Evolutionary conservation across 2,113 vertebrate genomes (phyloP), one percentile per base, ranked within the genome.

Genomic region (Pomatorhinus ruficollis): DNA sequence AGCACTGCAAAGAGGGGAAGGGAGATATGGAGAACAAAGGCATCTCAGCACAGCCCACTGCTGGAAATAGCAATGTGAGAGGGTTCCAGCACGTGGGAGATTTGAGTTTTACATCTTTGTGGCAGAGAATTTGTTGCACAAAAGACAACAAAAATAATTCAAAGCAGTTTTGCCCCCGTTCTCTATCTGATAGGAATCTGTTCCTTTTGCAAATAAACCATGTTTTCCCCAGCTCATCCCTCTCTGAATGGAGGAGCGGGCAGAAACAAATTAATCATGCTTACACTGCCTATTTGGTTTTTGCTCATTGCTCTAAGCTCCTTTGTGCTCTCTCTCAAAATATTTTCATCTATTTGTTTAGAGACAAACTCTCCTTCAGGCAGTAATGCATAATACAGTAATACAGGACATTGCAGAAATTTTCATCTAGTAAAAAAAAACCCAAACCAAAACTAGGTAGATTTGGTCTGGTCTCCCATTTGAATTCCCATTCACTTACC

Each of bases 231-330:
- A 74, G 72, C 47, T 90, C 63, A 79, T 84, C 65, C 47, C 28
- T 64, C 79, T 70, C 70, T 85, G 69, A 90, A 89, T 52, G 47
- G 56, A 42, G 69, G 39, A 96, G 75, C 18, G 6, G 77, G 79
- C 70, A 94, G 70, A 84, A 86, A 82, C 50, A 89, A 92, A 93
- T 85, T 76, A 93, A 94, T 87, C 54, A 39, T 42, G 72, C 84
- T 93, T 81, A 50, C 8, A 1, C 45, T 87, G 85, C 40, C 49
- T 87, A 10, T 92, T 93, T 87, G 82, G 53, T 81, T 79, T 85
- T 91, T 87, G 70, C 86, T 92, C 87, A n/a, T 96, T 95, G 83
- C 76, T 95, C 77, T 88, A 88, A 94, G 83, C 80, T 90, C 61
- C 53, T 95, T 93, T 87, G 93, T 93, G 89, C 84, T 81, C 69